Evolutionary conservation across 2,888 invertebrate species (phyloP), one percentile per base, ranked within the genome.

Genomic region (Drosophila ochracea): DNA sequence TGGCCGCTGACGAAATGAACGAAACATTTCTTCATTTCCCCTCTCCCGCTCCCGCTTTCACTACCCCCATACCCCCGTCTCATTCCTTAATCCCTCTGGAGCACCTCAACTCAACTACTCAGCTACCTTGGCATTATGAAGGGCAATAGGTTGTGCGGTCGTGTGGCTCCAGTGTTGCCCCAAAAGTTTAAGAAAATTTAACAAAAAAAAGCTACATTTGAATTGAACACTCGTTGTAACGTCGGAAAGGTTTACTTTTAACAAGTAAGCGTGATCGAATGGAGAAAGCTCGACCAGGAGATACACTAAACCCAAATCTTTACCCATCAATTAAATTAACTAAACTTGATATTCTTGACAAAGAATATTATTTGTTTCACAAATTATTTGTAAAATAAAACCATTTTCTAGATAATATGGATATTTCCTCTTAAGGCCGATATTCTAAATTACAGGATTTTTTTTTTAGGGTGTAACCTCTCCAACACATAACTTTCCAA

Each of bases 131-230:
- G 82, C 72, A 79, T 74, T 82, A 87, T 82, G 85, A 90, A 85
- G 90, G 85, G 85, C 85, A 85, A 88, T 88, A 90, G 85, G 85
- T 85, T 90, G 89, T 82, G 74, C 68, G 77, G 67, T 64, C 70
- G 70, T 55, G 59, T 50, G 55, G 66, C 21, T 31, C 43, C 43
- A 58, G 58, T 58, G 58, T 43, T 58, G 43, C 16, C 58, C 21
- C 47, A 47, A 58, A 31, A 16, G 9, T 25, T 31, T 16, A 6
- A 21, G 4, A 16, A 43, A 41, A 21, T 13, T 5, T 0, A 19
- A 13, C 25, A 25, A 30, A 30, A 28, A 50, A 50, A 52, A 52
- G 30, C 30, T 52, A 52, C 3, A 30, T 52, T n/a, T n/a, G 6
- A 47, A 25, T 25, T 47, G 21, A 47, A 47, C 16, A 21, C 21